Evolutionary conservation across 2,113 vertebrate genomes (phyloP).

Genomic region (Melanerpes formicivorus): DNA sequence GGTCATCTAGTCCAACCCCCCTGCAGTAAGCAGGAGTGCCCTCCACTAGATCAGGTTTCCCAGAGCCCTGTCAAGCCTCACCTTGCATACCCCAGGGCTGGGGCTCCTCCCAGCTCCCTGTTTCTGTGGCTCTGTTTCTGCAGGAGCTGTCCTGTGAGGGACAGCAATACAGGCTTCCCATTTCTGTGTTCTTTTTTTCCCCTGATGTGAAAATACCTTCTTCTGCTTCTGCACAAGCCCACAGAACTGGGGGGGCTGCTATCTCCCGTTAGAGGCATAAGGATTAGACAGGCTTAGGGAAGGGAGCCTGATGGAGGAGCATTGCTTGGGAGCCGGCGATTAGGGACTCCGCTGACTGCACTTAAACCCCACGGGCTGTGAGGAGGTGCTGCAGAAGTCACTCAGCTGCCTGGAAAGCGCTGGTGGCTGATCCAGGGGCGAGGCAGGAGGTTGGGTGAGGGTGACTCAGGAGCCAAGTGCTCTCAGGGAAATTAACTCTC

Average conservation of each 20-base stretch:
- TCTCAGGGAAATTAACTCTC: not conserved
- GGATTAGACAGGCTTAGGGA: slow-evolving; percentile 17
- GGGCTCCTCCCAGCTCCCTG: too few relatives aligned
- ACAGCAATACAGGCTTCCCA: not conserved
- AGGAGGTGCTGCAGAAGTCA: not conserved
- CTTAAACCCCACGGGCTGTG: not conserved
- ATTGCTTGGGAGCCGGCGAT: accelerated
- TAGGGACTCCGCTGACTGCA: not conserved
- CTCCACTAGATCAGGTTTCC: too few relatives aligned
- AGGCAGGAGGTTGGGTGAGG: not conserved
- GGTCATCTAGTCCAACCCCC: too few relatives aligned
- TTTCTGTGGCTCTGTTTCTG: not conserved
- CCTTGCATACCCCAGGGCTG: too few relatives aligned
- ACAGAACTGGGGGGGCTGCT: not conserved
- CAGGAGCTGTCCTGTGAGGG: not conserved
- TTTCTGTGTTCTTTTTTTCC: not conserved
- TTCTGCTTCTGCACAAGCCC: not conserved
- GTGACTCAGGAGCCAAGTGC: not conserved
- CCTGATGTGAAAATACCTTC: not conserved
- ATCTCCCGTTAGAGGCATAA: not conserved
- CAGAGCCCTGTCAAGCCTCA: too few relatives aligned
- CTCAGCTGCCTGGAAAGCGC: not conserved
- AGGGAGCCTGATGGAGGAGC: not conserved
- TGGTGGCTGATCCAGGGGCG: not conserved
- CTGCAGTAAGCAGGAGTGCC: too few relatives aligned